A percentile compares a stretch with the other conserved stretches of the same genome.
phyloP scores from a whole-genome alignment of 2,113 vertebrate species.

The Gymnarchus niloticus region DNA sequence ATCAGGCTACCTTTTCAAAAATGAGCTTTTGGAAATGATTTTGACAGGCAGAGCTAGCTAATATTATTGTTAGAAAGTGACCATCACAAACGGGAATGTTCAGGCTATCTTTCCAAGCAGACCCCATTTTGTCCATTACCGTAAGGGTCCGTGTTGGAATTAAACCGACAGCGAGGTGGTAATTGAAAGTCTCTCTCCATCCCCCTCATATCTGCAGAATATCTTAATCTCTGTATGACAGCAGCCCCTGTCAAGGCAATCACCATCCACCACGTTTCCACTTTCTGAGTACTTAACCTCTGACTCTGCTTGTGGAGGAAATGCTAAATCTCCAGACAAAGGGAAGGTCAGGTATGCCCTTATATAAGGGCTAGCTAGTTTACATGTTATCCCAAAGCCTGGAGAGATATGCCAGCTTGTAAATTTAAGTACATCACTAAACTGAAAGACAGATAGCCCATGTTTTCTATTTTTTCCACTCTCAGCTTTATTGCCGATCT shows the following conservation, averaged over 20 bases:
- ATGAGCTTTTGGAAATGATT: not conserved
- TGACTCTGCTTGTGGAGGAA: constrained; percentile 41
- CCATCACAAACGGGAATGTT: not conserved
- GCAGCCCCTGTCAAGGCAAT: not conserved
- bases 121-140: not conserved
- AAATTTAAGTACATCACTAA: not conserved
- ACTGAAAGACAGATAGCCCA: not conserved
- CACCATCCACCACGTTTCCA: constrained; percentile 17
- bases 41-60: not conserved
- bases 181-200: constrained; percentile 17
- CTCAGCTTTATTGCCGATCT: not conserved
- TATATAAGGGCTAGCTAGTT: constrained; percentile 47
- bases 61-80: not conserved
- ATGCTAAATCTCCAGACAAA: constrained; percentile 48
- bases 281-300: constrained; percentile 20
- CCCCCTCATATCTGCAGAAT: not conserved
- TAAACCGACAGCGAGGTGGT: not conserved
- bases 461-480: not conserved
- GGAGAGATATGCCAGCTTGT: not conserved
- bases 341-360: constrained; percentile 36
- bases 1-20: not conserved
- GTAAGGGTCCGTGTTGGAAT: not conserved
- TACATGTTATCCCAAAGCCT: constrained; percentile 27
- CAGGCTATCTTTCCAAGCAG: not conserved
- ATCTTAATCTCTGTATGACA: not conserved